Evolutionary conservation across 2,888 invertebrate species (phyloP).

Genomic region (Plebejus melissa): DNA sequence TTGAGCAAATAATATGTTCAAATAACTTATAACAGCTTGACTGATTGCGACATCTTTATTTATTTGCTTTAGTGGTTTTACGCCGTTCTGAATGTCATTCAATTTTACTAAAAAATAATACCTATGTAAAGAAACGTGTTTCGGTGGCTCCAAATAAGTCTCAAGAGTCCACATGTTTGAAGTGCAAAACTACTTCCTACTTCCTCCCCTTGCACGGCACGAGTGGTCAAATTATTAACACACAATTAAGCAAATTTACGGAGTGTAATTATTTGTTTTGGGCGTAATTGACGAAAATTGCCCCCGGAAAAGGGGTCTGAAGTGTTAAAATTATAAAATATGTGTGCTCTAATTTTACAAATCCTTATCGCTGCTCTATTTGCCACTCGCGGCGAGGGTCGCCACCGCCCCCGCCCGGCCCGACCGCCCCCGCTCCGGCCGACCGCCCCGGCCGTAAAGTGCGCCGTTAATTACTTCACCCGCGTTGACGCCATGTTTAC

Average conservation of each 20-base stretch:
- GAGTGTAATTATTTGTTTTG: constrained; percentile 10
- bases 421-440: background rate
- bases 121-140: background rate
- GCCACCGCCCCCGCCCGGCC: constrained; percentile 13
- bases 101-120: background rate
- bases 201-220: background rate
- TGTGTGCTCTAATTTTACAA: constrained; percentile 18
- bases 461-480: constrained; percentile 21
- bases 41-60: constrained; percentile 12
- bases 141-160: background rate
- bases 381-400: constrained; percentile 11
- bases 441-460: constrained; percentile 16
- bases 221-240: constrained; percentile 11
- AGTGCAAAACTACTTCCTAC: background rate
- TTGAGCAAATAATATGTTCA: constrained; percentile 7
- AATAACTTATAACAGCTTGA: background rate
- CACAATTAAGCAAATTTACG: constrained; percentile 4
- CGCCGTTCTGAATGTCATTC: background rate
- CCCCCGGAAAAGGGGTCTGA: constrained; percentile 8
- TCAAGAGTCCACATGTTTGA: background rate
- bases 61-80: background rate
- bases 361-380: constrained; percentile 18
- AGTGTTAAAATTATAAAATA: constrained; percentile 7
- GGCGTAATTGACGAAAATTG: constrained; percentile 14
- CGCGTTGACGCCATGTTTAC: constrained; percentile 16